Conservation (phyloP, 2,113 vertebrate genomes). For the Anser brachyrhynchus region DNA sequence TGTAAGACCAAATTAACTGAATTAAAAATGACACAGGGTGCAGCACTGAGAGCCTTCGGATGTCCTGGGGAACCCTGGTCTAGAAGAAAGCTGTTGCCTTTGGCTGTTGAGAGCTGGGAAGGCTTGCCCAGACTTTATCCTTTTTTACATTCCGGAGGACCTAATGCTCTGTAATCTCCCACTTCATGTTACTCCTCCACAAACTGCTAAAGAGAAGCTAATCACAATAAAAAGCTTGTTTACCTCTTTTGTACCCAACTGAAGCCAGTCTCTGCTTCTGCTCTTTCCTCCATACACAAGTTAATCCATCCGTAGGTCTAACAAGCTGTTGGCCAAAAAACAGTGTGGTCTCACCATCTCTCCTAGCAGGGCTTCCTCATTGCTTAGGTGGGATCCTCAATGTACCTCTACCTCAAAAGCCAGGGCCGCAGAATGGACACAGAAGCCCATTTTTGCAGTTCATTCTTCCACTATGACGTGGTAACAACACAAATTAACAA, state of each 20-base stretch:
- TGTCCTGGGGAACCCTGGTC: not conserved
- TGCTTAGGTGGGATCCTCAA: not conserved
- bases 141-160: not conserved
- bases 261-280: not conserved
- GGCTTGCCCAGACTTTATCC: not conserved
- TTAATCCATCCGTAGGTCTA: not conserved
- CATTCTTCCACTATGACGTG: not conserved
- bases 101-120: not conserved
- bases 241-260: not conserved
- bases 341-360: not conserved
- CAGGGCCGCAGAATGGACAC: not conserved
- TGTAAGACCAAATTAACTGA: not conserved
- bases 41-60: not conserved
- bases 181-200: not conserved
- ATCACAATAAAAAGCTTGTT: not conserved
- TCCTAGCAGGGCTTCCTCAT: not conserved
- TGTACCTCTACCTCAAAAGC: not conserved
- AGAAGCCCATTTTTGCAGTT: not conserved
- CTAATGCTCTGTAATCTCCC: not conserved
- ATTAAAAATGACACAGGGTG: not conserved
- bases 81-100: not conserved
- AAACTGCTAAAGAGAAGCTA: not conserved
- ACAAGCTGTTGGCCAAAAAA: not conserved
- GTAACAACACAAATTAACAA: not conserved
- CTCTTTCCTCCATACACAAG: not conserved